Percentiles rank a stretch among this genome's conserved stretches.
Evolutionary conservation across 2,113 vertebrate species (phyloP).

Genomic region (Procavia capensis): DNA sequence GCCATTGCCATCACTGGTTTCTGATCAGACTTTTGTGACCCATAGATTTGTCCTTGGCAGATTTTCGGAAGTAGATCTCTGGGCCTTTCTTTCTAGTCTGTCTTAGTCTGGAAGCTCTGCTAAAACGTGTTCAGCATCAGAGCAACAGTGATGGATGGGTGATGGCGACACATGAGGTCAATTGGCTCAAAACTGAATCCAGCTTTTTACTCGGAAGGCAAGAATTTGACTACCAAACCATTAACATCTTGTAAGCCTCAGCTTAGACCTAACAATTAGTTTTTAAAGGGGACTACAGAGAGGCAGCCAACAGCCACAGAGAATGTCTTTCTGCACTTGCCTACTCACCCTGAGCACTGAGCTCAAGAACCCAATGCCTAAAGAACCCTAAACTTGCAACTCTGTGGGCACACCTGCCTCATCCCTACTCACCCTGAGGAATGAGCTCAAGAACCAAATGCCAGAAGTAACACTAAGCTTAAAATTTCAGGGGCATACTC

Average conservation of each 20-base stretch:
- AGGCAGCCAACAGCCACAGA: background rate
- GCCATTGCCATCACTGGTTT: background rate
- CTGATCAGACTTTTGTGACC: background rate
- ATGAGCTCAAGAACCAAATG: background rate
- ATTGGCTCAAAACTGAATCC: background rate
- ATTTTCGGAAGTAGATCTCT: background rate
- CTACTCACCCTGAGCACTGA: background rate
- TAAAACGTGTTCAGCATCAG: background rate
- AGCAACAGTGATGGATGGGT: background rate
- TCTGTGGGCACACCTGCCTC: fast-evolving
- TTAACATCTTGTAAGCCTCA: background rate
- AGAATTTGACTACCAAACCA: background rate
- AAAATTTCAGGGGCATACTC: fast-evolving
- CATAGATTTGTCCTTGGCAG: background rate
- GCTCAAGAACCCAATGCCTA: background rate
- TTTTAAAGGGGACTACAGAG: background rate
- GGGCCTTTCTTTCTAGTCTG: too few species aligned
- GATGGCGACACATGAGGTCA: background rate
- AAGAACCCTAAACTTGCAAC: background rate
- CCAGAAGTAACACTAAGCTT: background rate
- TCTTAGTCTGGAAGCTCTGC: background rate
- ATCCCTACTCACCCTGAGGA: background rate
- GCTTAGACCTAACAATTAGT: slow-evolving; percentile 39
- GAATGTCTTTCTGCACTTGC: slow-evolving; percentile 48
- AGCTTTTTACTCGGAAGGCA: background rate